A percentile compares a stretch with the other conserved stretches of the same genome.
Evolutionary conservation across 1,140 invertebrate species (phyloP).

Genomic region (Papilio xuthus): DNA sequence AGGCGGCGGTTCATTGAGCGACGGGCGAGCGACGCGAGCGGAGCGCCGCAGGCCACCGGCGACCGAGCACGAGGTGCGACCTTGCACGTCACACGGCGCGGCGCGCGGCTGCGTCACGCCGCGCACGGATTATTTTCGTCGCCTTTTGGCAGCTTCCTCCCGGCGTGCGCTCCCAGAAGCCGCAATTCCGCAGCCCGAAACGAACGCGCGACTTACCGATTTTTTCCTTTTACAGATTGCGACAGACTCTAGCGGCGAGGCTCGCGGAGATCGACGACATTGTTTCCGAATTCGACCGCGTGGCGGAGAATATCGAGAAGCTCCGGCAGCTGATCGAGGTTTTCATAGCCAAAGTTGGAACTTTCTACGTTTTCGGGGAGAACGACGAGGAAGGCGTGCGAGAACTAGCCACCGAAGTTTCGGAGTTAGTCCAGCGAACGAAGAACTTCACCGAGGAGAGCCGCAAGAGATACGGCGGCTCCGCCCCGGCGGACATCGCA

Average conservation of each 20-base stretch:
- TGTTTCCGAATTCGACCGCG: constrained; percentile 77
- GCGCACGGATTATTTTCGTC: constrained; percentile 75
- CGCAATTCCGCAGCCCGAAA: constrained; percentile 46
- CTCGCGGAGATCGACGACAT: constrained; percentile 78
- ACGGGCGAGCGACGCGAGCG: constrained; percentile 75
- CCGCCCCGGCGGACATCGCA: constrained; percentile 88
- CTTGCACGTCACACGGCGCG: constrained; percentile 54
- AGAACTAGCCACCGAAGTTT: constrained; percentile 80
- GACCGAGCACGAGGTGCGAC: constrained; percentile 77
- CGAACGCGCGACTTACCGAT: constrained; percentile 53
- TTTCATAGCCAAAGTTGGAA: constrained; percentile 83
- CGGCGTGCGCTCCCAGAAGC: constrained; percentile 52
- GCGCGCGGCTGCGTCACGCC: constrained; percentile 44
- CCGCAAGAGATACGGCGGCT: constrained; percentile 86
- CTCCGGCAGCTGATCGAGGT: constrained; percentile 85
- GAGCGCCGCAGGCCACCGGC: constrained; percentile 74
- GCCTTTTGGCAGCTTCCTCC: constrained; percentile 71
- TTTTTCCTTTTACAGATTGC: constrained; percentile 75
- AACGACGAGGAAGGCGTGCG: constrained; percentile 83
- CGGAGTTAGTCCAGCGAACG: constrained; percentile 82
- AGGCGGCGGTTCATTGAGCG: constrained; percentile 77
- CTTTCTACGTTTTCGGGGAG: constrained; percentile 88
- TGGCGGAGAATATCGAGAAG: constrained; percentile 84
- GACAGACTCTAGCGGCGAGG: constrained; percentile 78
- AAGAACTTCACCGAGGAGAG: constrained; percentile 85